These are phyloP conservation scores for Amphimedon queenslandica DNA, from an alignment of 37 sponge, comb jelly and placozoan genomes.

Conservation along the genomic window DNA sequence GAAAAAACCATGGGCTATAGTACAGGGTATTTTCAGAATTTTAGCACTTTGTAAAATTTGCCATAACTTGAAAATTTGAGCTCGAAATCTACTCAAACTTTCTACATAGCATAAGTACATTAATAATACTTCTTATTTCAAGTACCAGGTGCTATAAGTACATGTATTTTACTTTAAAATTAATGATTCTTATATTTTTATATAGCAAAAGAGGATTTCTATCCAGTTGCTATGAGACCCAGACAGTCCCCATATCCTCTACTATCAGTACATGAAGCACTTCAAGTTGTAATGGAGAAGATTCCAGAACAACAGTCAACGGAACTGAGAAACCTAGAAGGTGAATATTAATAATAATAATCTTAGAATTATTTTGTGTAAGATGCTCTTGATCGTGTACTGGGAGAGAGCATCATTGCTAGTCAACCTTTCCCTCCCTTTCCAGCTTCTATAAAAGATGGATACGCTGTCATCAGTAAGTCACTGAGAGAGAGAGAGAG, in stretches of 20 bases:
- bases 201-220: conserved; percentile 33
- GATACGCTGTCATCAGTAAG: conserved; percentile 90
- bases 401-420: conserved; percentile 63
- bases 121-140: too few relatives aligned
- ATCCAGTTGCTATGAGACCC: conserved; percentile 61
- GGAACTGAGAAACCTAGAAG: background rate
- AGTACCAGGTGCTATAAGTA: too few relatives aligned
- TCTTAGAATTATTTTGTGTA: background rate
- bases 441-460: conserved; percentile 96
- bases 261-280: conserved; percentile 74
- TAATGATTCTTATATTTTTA: too few relatives aligned
- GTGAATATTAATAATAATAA: background rate
- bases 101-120: too few relatives aligned
- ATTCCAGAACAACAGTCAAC: background rate
- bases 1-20: too few relatives aligned
- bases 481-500: too few relatives aligned
- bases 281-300: conserved; percentile 33
- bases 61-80: too few relatives aligned
- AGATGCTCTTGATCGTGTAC: conserved; percentile 58
- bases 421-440: conserved; percentile 81
- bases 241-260: conserved; percentile 86
- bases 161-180: too few relatives aligned
- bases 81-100: too few relatives aligned
- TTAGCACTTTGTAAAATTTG: too few relatives aligned
- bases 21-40: too few relatives aligned